These are phyloP conservation scores for Resseliella maxima DNA, from an alignment of 2,888 invertebrate genomes.

Conservation along the genomic window DNA sequence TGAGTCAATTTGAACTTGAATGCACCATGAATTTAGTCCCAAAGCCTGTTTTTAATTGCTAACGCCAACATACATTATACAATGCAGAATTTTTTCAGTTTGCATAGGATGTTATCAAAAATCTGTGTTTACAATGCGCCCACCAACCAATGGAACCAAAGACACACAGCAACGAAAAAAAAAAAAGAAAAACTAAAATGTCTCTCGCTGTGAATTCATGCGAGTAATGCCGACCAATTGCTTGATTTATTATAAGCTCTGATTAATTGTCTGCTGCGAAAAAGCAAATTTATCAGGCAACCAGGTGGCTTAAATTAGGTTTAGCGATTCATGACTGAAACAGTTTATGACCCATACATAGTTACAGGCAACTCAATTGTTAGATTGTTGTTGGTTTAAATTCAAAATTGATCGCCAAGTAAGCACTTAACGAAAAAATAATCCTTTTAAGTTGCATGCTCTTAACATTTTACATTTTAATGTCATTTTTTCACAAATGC, in stretches of 20 bases:
- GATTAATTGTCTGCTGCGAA: neutral
- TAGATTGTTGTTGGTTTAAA: neutral
- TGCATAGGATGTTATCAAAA: neutral
- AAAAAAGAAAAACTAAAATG: neutral
- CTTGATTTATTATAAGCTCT: neutral
- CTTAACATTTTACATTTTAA: neutral
- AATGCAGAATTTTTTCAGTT: neutral
- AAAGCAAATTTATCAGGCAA: too few relatives aligned
- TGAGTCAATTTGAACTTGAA: neutral
- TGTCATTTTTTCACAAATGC: neutral
- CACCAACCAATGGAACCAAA: neutral
- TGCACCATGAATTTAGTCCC: neutral
- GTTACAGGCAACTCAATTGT: neutral
- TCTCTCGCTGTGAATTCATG: neutral
- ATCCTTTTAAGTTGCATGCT: neutral
- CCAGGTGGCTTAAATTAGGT: conserved; percentile 26
- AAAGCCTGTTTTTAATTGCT: neutral
- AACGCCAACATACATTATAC: too few relatives aligned
- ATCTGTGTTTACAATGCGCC: neutral
- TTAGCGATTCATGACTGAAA: neutral
- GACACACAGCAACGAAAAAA: neutral
- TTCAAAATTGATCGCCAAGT: neutral
- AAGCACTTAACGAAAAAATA: neutral
- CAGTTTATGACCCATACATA: neutral
- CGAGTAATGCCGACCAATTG: neutral